Evolutionary conservation across 2,797 vertebrate species (phyloP).

Genomic region (Diplodus sargus): DNA sequence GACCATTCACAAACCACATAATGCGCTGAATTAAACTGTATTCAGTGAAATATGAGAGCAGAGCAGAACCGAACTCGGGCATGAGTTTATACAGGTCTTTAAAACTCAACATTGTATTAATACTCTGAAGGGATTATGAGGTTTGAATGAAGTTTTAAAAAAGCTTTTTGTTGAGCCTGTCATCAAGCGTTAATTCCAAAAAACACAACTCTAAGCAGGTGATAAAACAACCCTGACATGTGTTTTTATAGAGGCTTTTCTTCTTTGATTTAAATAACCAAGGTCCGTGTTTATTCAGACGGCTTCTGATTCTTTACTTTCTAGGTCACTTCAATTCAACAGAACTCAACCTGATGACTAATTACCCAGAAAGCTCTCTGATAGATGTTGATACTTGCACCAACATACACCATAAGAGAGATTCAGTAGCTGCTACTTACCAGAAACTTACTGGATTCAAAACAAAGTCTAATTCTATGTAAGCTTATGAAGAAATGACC

Average conservation of each 20-base stretch:
- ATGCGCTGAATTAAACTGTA: constrained; percentile 28
- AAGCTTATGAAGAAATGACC: too few species aligned
- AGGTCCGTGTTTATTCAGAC: not conserved
- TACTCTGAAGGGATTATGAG: not conserved
- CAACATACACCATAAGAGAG: not conserved
- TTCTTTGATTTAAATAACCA: not conserved
- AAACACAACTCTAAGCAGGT: not conserved
- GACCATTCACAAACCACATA: constrained; percentile 33
- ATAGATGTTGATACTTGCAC: constrained; percentile 6
- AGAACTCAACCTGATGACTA: not conserved
- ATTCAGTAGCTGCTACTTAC: not conserved
- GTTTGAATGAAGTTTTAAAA: not conserved
- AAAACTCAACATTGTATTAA: not conserved
- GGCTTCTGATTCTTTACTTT: not conserved
- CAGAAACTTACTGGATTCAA: not conserved
- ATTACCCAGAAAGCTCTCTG: not conserved
- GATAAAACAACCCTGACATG: not conserved
- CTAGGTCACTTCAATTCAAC: not conserved
- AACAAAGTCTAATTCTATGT: too few species aligned
- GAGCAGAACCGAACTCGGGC: constrained; percentile 1
- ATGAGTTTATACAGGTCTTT: not conserved
- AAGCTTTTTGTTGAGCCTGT: constrained; percentile 13
- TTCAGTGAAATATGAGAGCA: constrained; percentile 18
- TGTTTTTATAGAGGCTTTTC: not conserved
- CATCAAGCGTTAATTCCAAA: not conserved